Base-by-base conservation (phyloP, 92 coral and sea anemone species). In the Actinostola sp. region DNA sequence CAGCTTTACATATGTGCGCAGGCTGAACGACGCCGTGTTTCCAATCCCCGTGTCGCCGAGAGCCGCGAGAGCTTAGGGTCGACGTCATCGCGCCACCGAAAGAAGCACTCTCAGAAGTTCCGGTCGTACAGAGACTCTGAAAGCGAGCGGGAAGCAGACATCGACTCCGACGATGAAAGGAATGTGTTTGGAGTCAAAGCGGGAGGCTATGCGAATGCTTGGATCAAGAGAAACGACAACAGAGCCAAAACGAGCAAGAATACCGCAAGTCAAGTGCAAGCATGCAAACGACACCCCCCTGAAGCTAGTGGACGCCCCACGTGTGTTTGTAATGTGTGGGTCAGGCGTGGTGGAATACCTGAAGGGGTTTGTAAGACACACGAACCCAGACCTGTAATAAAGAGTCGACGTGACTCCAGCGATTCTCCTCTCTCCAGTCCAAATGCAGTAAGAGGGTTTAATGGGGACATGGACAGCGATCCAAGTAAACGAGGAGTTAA, bases 281-380 rank as follows among this genome's bases (percentile, higher is more conserved):
- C 70, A 33, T 58, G 35, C 21, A 63, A 60, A 28, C 67, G 66
- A 38, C 65, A 61, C 3, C 66, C 77, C 28, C 82, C 71, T 35
- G 59, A 77, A 42, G 63, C 77, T 23, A 66, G 46, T 15, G 30
- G 59, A 26, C 51, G 73, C 27, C 61, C 73, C 10, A 78, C 60
- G 10, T 91, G 97, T 77, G 77, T 81, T 33, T 91, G 97, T 60
- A 92, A 79, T 74, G 63, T 91, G 54, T 91, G 97, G 97, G 82
- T 87, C 28, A 85, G 88, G 23, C 86, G 92, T 23, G 45, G 89
- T 20, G 48, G 75, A 3, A 76, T 70, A 8, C 46, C 85, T 16
- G 71, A 67, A 30, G 63, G 72, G 70, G 83, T 29, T 23, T 76
- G 39, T 81, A 88, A 48, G 83, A 80, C 26, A 77, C 48, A 56